Evolutionary conservation across 2,888 invertebrate genomes (phyloP), one percentile per base, ranked within the genome.

Genomic region (Drosophila mayaguana): DNA sequence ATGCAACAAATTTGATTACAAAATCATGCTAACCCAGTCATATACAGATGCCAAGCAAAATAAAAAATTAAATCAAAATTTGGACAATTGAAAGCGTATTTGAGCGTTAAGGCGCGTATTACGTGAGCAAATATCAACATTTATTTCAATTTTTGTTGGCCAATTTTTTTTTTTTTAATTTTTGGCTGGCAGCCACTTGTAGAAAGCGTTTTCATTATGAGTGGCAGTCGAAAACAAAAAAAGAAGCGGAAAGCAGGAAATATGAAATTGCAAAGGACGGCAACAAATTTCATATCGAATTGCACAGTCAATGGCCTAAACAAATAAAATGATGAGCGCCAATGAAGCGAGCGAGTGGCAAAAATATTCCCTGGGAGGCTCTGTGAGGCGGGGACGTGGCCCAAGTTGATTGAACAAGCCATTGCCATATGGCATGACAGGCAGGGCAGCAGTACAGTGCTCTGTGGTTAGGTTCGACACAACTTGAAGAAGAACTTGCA

Each of bases 71-170:
- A 68, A 73, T 51, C 38, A 75, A 89, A 89, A 74, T 86, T 86
- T 84, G 89, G 88, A 81, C 90, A 90, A 86, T 86, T 90, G 90
- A 86, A 66, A 86, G 80, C 82, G 88, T 88, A 88, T 86, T 86
- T 89, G 90, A 86, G 90, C 86, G 88, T 89, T 89, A 86, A 89
- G 89, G 85, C 88, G 85, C 80, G 75, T 84, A 89, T 89, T 88
- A 90, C 80, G 79, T 87, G 72, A 78, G 85, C 89, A 85, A 86
- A 90, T 86, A 90, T 87, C 63, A 72, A 83, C 84, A 78, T 81
- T 83, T 75, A 88, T 88, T 86, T 88, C 87, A 85, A 73, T 83
- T 90, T 90, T 70, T 70, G n/a, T n/a, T 66, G 50, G 75, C 63
- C 67, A 63, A 71, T 85, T 82, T 28, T 28, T 28, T 8, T 2